These are phyloP conservation scores for Strix aluco DNA, from an alignment of 2,113 vertebrate genomes.

Conservation along the genomic window DNA sequence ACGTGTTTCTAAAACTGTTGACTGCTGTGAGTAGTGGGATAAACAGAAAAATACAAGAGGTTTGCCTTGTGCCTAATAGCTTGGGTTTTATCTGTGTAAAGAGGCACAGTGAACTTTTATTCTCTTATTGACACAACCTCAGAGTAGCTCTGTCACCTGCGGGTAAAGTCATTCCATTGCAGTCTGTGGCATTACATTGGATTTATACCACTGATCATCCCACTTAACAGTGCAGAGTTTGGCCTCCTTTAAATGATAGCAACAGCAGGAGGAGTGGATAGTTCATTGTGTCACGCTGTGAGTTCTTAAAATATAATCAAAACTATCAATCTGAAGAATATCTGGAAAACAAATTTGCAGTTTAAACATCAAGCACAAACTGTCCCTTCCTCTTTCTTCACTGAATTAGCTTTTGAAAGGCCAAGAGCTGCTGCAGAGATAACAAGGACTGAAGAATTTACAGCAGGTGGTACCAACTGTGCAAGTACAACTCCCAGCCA, in stretches of 20 bases:
- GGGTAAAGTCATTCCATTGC: background rate
- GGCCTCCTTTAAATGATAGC: background rate
- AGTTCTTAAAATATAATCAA: background rate
- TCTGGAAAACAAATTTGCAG: slow-evolving; percentile 8
- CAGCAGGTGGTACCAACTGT: slow-evolving; percentile 46
- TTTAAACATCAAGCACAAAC: slow-evolving; percentile 19
- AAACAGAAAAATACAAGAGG: background rate
- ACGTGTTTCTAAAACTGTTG: background rate
- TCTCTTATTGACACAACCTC: background rate
- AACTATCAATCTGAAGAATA: background rate
- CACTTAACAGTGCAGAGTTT: background rate
- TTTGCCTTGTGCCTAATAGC: background rate
- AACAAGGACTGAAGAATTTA: background rate
- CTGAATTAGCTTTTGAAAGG: slow-evolving; percentile 14
- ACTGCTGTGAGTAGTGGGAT: background rate
- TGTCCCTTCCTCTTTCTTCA: background rate
- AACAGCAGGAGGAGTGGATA: background rate
- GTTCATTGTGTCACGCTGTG: background rate
- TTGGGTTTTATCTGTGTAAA: background rate
- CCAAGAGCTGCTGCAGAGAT: slow-evolving; percentile 41
- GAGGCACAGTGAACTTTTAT: background rate
- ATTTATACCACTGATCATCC: background rate
- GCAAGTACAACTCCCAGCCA: background rate
- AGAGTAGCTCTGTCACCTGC: background rate
- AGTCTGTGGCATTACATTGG: background rate